Conservation (phyloP, 2,888 invertebrate genomes). For the Troides oblongomaculatus region DNA sequence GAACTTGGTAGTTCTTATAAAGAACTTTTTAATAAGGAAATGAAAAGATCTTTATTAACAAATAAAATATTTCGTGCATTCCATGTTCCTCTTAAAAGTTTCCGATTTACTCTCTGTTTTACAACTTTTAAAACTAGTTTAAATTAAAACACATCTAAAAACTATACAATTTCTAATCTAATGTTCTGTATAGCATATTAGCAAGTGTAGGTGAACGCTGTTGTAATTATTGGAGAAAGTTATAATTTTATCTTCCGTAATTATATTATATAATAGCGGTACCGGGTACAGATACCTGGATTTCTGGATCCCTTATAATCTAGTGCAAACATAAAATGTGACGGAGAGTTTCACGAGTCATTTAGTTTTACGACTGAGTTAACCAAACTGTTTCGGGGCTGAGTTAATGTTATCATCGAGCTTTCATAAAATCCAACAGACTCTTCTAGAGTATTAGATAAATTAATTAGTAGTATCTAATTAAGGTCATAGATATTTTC, state of each 20-base stretch:
- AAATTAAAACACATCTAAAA: too few species aligned
- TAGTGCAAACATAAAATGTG: slow-evolving; percentile 77
- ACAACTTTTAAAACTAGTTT: too few species aligned
- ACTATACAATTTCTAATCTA: not conserved
- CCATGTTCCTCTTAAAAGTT: not conserved
- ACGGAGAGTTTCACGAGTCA: slow-evolving; percentile 71
- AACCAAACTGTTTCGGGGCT: slow-evolving; percentile 65
- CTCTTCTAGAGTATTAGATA: not conserved
- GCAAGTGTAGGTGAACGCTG: not conserved
- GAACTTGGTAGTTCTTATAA: not conserved
- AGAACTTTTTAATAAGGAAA: not conserved
- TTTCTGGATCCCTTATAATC: slow-evolving; percentile 55
- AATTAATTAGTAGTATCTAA: slow-evolving; percentile 1
- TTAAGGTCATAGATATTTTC: not conserved
- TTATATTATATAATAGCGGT: slow-evolving; percentile 8
- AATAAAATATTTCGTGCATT: not conserved
- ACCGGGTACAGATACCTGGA: slow-evolving; percentile 15
- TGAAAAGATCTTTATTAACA: not conserved
- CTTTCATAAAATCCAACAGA: slow-evolving; percentile 25
- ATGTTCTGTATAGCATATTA: not conserved
- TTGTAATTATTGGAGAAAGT: not conserved
- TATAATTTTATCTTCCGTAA: not conserved
- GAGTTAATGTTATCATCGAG: slow-evolving; percentile 24
- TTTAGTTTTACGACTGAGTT: slow-evolving; percentile 79
- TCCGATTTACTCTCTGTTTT: not conserved